A percentile compares a stretch with the other conserved stretches of the same genome.
Evolutionary conservation across 2,113 vertebrate species (phyloP).

Genomic region (Apistogramma diplotaenia): DNA sequence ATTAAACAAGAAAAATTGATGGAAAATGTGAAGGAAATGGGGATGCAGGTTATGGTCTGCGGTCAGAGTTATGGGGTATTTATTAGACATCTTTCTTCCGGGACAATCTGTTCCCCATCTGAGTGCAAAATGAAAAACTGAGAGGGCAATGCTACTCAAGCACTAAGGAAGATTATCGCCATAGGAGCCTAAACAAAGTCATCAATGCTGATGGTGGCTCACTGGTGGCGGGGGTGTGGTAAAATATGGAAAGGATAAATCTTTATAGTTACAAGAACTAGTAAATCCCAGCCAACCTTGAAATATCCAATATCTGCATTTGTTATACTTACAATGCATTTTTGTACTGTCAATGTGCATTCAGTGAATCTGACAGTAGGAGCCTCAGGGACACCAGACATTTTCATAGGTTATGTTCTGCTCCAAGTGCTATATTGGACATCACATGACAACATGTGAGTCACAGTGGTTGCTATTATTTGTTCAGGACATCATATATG

Average conservation of each 20-base stretch:
- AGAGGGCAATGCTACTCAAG: conserved; percentile 19
- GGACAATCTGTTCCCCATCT: conserved; percentile 36
- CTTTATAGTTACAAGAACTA: background rate
- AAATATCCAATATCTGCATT: background rate
- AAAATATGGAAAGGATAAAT: background rate
- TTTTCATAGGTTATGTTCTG: conserved; percentile 26
- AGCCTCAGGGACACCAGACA: conserved; percentile 25
- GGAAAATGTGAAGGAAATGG: conserved; percentile 32
- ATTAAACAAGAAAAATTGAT: conserved; percentile 19
- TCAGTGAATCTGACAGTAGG: conserved; percentile 12
- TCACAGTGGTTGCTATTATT: background rate
- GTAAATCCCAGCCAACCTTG: conserved; percentile 25
- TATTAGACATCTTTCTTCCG: conserved; percentile 33
- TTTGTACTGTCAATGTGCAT: background rate
- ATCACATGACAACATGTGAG: conserved; percentile 16
- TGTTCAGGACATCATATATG: background rate
- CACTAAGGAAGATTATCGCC: conserved; percentile 24
- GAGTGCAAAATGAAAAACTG: conserved; percentile 17
- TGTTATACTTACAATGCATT: background rate
- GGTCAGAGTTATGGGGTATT: conserved; percentile 12
- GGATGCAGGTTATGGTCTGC: background rate
- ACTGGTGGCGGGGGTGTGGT: background rate
- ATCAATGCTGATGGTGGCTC: conserved; percentile 31
- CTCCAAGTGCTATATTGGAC: conserved; percentile 13
- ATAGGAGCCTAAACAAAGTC: conserved; percentile 37